Evolutionary conservation across 2,888 invertebrate genomes (phyloP).

Genomic region (Heteromurus nitidus): DNA sequence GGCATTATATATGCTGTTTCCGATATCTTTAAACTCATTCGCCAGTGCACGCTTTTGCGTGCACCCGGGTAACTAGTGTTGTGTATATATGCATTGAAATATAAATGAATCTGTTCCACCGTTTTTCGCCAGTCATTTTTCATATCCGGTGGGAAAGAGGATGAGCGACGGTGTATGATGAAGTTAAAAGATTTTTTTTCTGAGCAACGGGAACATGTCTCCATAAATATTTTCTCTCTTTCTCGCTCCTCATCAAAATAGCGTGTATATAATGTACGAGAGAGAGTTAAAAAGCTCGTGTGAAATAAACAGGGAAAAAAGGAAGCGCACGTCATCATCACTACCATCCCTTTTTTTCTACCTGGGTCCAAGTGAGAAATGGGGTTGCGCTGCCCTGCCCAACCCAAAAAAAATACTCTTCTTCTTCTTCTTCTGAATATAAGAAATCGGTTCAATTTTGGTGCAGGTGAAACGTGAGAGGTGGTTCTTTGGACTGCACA

Average conservation of each 20-base stretch:
- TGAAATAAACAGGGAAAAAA: not conserved
- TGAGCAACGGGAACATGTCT: not conserved
- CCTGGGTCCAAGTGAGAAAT: not conserved
- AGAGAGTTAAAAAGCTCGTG: not conserved
- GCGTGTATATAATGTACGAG: not conserved
- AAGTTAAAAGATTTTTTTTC: not conserved
- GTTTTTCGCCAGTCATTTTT: constrained; percentile 67
- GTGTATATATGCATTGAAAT: constrained; percentile 26
- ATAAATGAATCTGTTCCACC: constrained; percentile 48
- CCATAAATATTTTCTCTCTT: constrained; percentile 22
- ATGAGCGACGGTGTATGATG: constrained; percentile 11
- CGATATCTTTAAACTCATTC: no score
- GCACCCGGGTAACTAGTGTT: no score
- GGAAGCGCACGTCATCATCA: no score
- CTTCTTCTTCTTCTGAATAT: no score
- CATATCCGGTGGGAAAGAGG: constrained; percentile 67
- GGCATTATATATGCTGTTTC: no score
- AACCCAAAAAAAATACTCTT: no score
- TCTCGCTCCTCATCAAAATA: no score
- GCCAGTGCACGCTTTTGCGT: not conserved
- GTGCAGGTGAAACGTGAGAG: no score
- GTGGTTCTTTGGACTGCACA: no score
- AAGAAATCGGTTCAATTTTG: no score
- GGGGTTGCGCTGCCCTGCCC: not conserved
- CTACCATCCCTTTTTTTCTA: no score